These are phyloP conservation scores for Scarus forsteni DNA, from an alignment of 2,797 vertebrate species.

Conservation along the genomic window DNA sequence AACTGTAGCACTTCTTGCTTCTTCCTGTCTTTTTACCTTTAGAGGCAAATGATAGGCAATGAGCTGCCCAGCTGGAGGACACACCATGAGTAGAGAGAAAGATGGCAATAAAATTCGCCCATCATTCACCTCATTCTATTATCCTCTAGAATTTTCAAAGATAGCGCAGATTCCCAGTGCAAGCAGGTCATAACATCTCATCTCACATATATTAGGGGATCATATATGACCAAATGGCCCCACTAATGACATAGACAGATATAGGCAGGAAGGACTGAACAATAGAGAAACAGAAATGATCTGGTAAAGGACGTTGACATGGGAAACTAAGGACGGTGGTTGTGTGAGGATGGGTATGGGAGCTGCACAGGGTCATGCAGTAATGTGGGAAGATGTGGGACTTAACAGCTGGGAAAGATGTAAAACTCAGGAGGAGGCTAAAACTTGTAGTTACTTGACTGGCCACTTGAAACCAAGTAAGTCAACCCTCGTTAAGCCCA, in stretches of 20 bases:
- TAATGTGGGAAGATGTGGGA: too few species aligned
- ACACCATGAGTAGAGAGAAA: constrained; percentile 16
- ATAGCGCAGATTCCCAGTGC: neutral
- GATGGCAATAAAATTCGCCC: constrained; percentile 8
- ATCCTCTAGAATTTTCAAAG: neutral
- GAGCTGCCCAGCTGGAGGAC: constrained; percentile 30
- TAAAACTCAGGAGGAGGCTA: too few species aligned
- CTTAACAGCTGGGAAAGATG: too few species aligned
- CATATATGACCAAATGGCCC: neutral
- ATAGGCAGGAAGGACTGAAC: neutral
- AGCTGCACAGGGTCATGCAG: too few species aligned
- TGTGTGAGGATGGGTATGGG: too few species aligned
- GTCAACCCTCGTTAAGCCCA: too few species aligned
- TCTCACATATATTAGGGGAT: neutral
- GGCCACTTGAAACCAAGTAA: too few species aligned
- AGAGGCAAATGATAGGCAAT: constrained; percentile 6
- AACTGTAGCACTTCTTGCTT: constrained; percentile 18
- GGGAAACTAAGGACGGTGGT: neutral
- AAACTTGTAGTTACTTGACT: too few species aligned
- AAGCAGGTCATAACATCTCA: neutral
- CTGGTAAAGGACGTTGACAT: neutral
- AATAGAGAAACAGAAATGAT: neutral
- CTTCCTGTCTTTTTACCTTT: constrained; percentile 7
- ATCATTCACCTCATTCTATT: constrained; percentile 4
- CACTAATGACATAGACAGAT: neutral